Evolutionary conservation across 2,888 invertebrate genomes (phyloP), one percentile per base, ranked within the genome.

Genomic region (Diplolepis rosae): DNA sequence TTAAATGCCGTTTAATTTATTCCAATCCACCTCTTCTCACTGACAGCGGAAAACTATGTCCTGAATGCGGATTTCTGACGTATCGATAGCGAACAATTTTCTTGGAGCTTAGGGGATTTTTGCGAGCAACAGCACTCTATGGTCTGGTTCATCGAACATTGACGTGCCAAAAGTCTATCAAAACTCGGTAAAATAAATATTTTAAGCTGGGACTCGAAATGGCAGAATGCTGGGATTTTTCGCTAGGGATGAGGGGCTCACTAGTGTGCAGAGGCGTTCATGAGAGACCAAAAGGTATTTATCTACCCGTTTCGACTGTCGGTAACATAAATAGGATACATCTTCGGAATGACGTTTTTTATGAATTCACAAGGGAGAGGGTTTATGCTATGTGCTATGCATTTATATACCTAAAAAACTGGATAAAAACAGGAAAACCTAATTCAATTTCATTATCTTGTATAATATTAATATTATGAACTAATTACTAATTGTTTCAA

Each of bases 81-180:
- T 18, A 61, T 35, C n/a, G 61, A 18, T 65, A 65, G 27, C 65
- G 39, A 65, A 52, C 24, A 52, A 65, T 65, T 65, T 24, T 27
- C 22, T 28, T 45, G 42, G 22, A 65, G 27, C 65, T 42, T 15
- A 39, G 27, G 42, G 27, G 42, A 42, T 42, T 27, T 27, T 65
- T 65, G 65, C 6, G 65, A 27, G 39, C 42, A 24, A 13, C 39
- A 65, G 39, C 39, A 5, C 65, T 65, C 71, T 45, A 61, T 65
- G 65, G 71, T 51, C 65, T 71, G 65, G 65, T 71, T 71, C 68
- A 51, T 71, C 71, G 68, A 52, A 71, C 65, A 65, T 71, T 42
- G 68, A 68, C 65, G 48, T 68, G 68, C 35, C 45, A 65, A 68
- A 68, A 68, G 68, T 68, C 65, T 71, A 71, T 71, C 65, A 68